Evolutionary conservation across 2,113 vertebrate species (phyloP).

Genomic region (Tupaia tana): DNA sequence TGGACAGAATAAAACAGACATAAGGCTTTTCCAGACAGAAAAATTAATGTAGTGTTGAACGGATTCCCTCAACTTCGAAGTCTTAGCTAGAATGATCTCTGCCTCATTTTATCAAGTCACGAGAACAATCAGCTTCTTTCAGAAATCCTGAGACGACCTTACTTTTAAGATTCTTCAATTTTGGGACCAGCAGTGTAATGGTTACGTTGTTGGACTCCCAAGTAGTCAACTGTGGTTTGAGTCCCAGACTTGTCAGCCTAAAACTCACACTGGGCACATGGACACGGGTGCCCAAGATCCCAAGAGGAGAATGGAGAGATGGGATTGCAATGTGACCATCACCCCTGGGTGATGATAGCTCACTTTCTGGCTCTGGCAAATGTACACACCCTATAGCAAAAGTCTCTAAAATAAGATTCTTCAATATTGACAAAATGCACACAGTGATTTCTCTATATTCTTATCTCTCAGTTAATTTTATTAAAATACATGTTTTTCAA

Average conservation of each 20-base stretch:
- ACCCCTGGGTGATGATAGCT: too few species aligned
- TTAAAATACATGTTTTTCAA: constrained; percentile 55
- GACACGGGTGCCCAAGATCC: too few species aligned
- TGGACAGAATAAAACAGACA: constrained; percentile 1
- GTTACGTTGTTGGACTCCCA: too few species aligned
- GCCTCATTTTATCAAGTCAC: not conserved
- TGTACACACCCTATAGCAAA: too few species aligned
- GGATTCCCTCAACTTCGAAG: not conserved
- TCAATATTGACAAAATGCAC: not conserved
- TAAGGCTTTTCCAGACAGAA: not conserved
- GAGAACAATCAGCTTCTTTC: constrained; percentile 31
- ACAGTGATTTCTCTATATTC: not conserved
- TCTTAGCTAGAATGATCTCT: not conserved
- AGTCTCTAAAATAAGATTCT: not conserved
- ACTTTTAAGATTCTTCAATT: too few species aligned
- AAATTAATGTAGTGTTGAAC: not conserved
- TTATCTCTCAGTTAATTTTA: constrained; percentile 39
- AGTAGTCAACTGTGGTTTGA: too few species aligned
- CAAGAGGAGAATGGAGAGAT: too few species aligned
- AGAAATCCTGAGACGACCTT: not conserved
- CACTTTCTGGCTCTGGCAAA: too few species aligned
- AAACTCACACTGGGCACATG: too few species aligned
- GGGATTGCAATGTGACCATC: too few species aligned
- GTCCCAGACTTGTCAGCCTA: too few species aligned
- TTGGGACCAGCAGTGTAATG: too few species aligned